phyloP scores from a whole-genome alignment of 2,797 vertebrate species.

The Coregonus ussuriensis region DNA sequence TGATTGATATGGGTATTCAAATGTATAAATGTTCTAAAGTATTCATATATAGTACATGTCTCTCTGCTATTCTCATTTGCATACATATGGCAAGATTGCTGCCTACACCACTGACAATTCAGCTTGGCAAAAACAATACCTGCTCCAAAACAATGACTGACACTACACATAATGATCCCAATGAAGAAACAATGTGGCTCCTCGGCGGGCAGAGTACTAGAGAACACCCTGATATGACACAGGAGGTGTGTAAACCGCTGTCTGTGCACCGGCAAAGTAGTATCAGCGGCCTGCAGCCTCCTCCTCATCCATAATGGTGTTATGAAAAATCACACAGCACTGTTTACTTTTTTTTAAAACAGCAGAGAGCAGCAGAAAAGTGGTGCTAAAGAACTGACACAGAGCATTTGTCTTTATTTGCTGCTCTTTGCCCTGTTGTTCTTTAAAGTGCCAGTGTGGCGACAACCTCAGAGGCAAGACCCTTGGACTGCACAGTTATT shows the following conservation, averaged over 20 bases:
- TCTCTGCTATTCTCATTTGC: not conserved
- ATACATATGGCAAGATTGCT: not conserved
- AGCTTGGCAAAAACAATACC: not conserved
- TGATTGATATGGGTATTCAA: not conserved
- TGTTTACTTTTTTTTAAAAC: constrained; percentile 55
- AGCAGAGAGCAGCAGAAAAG: constrained; percentile 50
- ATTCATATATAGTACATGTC: not conserved
- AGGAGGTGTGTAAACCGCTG: constrained; percentile 44
- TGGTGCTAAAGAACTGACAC: constrained; percentile 45
- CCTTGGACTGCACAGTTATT: not conserved
- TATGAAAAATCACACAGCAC: constrained; percentile 50
- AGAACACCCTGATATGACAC: constrained; percentile 31
- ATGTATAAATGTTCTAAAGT: not conserved
- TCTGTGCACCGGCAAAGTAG: constrained; percentile 28
- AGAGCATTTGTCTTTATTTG: constrained; percentile 63
- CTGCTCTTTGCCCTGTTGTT: constrained; percentile 27
- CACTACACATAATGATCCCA: not conserved
- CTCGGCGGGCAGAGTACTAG: constrained; percentile 8
- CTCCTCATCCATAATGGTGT: constrained; percentile 53
- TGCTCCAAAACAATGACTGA: not conserved
- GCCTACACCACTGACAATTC: constrained; percentile 1
- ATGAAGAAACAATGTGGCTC: constrained; percentile 14
- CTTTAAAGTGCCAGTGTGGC: constrained; percentile 12
- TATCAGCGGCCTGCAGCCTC: constrained; percentile 35
- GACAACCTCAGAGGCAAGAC: constrained; percentile 15